Conservation (phyloP, 2,797 vertebrate species). For the Antrozous pallidus region DNA sequence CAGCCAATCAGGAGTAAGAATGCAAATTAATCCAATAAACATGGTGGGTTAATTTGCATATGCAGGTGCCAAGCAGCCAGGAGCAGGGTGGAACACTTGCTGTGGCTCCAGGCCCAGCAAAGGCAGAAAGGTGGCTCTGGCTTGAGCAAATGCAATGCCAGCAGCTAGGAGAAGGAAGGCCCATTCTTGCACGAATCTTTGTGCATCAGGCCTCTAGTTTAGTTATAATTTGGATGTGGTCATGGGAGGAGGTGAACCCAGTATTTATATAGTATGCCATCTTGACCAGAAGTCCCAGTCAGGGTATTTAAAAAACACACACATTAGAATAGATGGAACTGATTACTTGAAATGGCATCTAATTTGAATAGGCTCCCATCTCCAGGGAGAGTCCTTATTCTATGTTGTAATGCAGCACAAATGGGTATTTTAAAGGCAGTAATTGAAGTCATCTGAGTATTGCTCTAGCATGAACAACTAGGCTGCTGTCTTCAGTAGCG, state of each 20-base stretch:
- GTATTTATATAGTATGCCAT: not conserved
- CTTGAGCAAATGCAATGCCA: too few species aligned
- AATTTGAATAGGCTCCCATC: not conserved
- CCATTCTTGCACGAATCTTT: too few species aligned
- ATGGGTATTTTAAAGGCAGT: not conserved
- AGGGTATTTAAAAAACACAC: not conserved
- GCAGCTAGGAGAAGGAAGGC: too few species aligned
- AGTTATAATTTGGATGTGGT: not conserved
- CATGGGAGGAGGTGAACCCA: not conserved
- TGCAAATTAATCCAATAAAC: too few species aligned
- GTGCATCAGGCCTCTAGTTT: too few species aligned
- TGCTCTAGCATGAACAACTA: not conserved
- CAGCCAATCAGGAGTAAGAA: too few species aligned
- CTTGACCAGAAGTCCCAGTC: not conserved
- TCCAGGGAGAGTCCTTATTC: not conserved
- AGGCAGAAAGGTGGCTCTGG: too few species aligned
- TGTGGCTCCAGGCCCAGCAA: too few species aligned
- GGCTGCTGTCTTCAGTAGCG: not conserved
- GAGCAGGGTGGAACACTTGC: too few species aligned
- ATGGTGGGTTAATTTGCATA: too few species aligned
- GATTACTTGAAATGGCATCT: not conserved
- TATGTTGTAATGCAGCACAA: not conserved
- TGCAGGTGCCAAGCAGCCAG: fast-evolving
- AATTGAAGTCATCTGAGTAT: not conserved
- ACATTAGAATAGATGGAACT: not conserved